Percentiles rank a stretch among this genome's conserved stretches.
phyloP scores from a whole-genome alignment of 2,888 invertebrate genomes.

The Fragum sueziense region DNA sequence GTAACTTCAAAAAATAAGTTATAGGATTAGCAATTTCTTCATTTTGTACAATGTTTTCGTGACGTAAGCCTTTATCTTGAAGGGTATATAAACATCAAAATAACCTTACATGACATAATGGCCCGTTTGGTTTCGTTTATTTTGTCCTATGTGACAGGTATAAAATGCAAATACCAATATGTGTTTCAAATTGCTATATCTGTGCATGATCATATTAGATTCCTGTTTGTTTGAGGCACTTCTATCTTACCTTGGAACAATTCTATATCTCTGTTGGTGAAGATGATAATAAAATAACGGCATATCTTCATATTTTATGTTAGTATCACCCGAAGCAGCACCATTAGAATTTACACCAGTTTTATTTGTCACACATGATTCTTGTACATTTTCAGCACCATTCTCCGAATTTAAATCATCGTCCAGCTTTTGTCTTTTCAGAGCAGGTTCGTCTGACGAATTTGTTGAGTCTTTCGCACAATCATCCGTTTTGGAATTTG shows the following conservation, averaged over 20 bases:
- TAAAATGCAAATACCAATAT: too few relatives aligned
- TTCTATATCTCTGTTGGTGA: conserved; percentile 66
- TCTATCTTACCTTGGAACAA: conserved; percentile 72
- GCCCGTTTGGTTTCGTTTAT: too few relatives aligned
- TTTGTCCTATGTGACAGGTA: too few relatives aligned
- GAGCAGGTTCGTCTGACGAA: background rate
- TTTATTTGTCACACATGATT: background rate
- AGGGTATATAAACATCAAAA: too few relatives aligned
- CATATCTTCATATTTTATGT: background rate
- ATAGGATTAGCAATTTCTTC: too few relatives aligned
- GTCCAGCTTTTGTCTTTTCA: background rate
- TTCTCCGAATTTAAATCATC: background rate
- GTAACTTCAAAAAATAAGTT: too few relatives aligned
- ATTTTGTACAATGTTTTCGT: too few relatives aligned
- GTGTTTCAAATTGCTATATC: too few relatives aligned
- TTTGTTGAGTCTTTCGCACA: background rate
- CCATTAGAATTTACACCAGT: background rate
- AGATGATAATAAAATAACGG: conserved; percentile 76
- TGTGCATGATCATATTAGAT: too few relatives aligned
- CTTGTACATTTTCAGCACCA: background rate
- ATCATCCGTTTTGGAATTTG: background rate
- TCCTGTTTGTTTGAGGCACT: too few relatives aligned
- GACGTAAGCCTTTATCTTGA: too few relatives aligned
- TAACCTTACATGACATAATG: too few relatives aligned
- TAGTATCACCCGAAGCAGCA: background rate